Conservation (phyloP, 2,888 invertebrate genomes). For the Tryphoninae sp. region DNA sequence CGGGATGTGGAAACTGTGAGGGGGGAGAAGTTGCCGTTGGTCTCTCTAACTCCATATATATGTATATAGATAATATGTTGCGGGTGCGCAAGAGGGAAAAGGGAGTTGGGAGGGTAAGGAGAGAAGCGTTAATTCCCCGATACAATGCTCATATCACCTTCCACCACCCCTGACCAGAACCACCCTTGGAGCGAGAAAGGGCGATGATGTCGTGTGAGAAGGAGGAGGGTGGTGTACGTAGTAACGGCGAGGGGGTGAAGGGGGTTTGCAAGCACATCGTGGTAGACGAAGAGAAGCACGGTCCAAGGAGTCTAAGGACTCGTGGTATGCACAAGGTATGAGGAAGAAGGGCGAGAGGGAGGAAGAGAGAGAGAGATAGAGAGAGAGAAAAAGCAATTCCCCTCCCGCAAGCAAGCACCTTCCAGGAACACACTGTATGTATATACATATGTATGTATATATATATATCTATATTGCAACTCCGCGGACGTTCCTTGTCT, state of each 20-base stretch:
- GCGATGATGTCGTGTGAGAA: conserved; percentile 32
- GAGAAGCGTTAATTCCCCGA: conserved; percentile 81
- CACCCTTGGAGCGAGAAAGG: conserved; percentile 68
- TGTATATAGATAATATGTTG: conserved; percentile 13
- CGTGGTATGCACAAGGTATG: conserved; percentile 36
- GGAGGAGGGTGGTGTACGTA: conserved; percentile 6
- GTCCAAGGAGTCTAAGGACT: conserved; percentile 51
- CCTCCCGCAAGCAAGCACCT: conserved; percentile 53
- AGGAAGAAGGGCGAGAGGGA: conserved; percentile 25
- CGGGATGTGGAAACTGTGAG: conserved; percentile 53
- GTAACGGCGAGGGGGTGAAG: conserved; percentile 1
- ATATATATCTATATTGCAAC: conserved; percentile 27
- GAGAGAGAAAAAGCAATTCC: conserved; percentile 32
- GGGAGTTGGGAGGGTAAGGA: conserved; percentile 66
- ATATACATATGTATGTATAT: conserved; percentile 17
- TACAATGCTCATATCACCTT: conserved; percentile 82
- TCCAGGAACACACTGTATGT: conserved; percentile 50
- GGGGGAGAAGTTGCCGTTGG: conserved; percentile 10
- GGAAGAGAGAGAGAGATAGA: conserved; percentile 15
- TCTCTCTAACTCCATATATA: background rate
- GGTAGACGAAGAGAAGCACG: conserved; percentile 28
- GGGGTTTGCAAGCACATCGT: conserved; percentile 1
- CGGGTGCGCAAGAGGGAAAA: conserved; percentile 62
- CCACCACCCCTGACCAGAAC: conserved; percentile 76
- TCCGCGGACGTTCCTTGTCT: conserved; percentile 81